Evolutionary conservation across 2,797 vertebrate genomes (phyloP), one percentile per base, ranked within the genome.

Genomic region (Acrocephalus scirpaceus): DNA sequence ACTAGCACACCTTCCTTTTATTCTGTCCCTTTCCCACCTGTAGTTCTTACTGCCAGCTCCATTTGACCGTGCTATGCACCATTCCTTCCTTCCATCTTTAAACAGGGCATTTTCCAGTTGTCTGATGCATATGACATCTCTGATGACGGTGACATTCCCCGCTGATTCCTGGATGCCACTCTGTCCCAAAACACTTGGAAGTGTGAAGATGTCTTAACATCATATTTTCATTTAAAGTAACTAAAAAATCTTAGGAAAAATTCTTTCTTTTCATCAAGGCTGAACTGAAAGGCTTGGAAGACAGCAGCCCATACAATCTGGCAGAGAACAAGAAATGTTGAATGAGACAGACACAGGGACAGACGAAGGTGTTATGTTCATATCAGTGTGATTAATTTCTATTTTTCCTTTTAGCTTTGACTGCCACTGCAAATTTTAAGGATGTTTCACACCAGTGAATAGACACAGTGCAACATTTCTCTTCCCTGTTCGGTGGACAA

Each of bases 11-110:
- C 5, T 66, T 74, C 30, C 10, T 74, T 26, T 26, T 61, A 0
- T 38, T 91, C 19, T 57, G 16, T 44, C 11, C 25, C 50, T 58
- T 67, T 47, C 9, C 15, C 29, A 13, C n/a, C 7, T 64, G 34
- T 21, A 34, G 7, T 19, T 88, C 40, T 29, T 70, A 36, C 65
- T 80, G 23, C 13, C 8, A 16, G 8, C 5, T 72, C 16, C 2
- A 3, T 72, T 51, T 76, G n/a, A 14, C n/a, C 8, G 1, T 30
- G 20, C 11, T 72, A 32, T 27, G 9, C 0, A 1, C 2, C 23
- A 38, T 38, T 38, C 38, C 38, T 38, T 38, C 38, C 57, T 89
- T 58, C 10, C 22, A 20, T 27, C 56, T 50, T 74, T 53, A 58
- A 16, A 71, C 2, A 12, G 44, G 30, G 15, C 22, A 85, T 48